These are phyloP conservation scores for Drosophila micromelanica DNA, from an alignment of 1,140 invertebrate species.

Conservation along the genomic window DNA sequence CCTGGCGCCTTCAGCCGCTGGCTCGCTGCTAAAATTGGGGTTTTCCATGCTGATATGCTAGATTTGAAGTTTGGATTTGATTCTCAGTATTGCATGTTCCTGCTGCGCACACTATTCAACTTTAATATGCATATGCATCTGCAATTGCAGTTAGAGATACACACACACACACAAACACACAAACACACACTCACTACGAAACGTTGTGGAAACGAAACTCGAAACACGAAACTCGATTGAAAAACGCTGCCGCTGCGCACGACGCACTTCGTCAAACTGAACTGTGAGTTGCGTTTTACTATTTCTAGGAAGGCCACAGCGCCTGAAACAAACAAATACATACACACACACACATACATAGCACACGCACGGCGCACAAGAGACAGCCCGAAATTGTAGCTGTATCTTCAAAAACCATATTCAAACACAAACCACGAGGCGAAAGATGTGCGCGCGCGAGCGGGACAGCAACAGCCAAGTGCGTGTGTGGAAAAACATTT, in stretches of 20 bases:
- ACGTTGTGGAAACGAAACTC: conserved; percentile 12
- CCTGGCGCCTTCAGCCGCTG: conserved; percentile 5
- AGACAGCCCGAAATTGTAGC: conserved; percentile 60
- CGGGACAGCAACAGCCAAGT: conserved; percentile 12
- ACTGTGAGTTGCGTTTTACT: conserved; percentile 78
- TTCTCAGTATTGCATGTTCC: conserved; percentile 29
- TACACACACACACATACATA: background rate
- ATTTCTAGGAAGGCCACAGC: conserved; percentile 79
- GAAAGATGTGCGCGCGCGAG: conserved; percentile 24
- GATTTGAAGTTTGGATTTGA: background rate
- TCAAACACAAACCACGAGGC: conserved; percentile 45
- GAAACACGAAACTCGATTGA: conserved; percentile 16
- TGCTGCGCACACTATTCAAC: conserved; percentile 14
- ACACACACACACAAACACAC: background rate
- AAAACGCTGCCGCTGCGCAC: conserved; percentile 81
- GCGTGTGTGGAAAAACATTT: conserved; percentile 61
- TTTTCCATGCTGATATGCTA: conserved; percentile 22
- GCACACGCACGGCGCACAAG: background rate
- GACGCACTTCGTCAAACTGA: conserved; percentile 80
- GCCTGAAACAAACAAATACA: conserved; percentile 19
- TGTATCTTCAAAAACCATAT: conserved; percentile 67
- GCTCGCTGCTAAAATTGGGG: conserved; percentile 4
- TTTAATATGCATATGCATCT: conserved; percentile 1
- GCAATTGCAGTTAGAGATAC: conserved; percentile 7
- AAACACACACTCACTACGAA: background rate